Base-by-base conservation (phyloP, 1,140 invertebrate species). In the Neodiprion virginianus region DNA sequence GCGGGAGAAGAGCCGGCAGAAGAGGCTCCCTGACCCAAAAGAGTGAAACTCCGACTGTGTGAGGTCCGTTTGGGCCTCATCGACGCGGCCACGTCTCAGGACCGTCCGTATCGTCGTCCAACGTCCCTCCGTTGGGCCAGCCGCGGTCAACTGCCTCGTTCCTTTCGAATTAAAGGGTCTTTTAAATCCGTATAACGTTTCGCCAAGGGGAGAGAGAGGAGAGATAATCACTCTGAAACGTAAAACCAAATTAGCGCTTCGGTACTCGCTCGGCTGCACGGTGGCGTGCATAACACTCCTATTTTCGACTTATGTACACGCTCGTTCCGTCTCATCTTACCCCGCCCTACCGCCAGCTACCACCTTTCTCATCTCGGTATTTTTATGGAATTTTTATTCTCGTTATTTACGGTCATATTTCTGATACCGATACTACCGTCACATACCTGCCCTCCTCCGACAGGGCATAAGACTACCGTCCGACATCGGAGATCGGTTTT, bases 121-220 rank as follows among this genome's bases (percentile, higher is more conserved):
- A 61, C 53, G 53, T 17, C 53, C 53, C 53, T 61, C 53, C 5
- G 53, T 8, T 14, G n/a, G 4, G 8, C 53, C n/a, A 5, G 53
- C 11, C 11, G 8, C 53, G 53, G 53, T 61, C 53, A 61, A 61
- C 53, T 17, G 53, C 53, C 53, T 61, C 53, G 11, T 61, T 61
- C 0, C 53, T 61, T 8, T 61, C 53, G 53, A 61, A 61, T 61
- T 61, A 61, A 61, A 61, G 53, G 53, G 11, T 61, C 53, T 61
- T 61, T 61, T 61, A 61, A 61, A 61, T 61, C 53, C 53, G 53
- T 61, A 61, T 61, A 61, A 61, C 53, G 53, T 61, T 61, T 61
- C 53, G 53, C 53, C 53, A 61, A 61, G 53, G 53, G 28, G 28
- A 40, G 28, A 40, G 28, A 40, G 28, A 40, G 28, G 28, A 40